Conservation (phyloP, 2,888 invertebrate genomes). For the Neria commutata region DNA sequence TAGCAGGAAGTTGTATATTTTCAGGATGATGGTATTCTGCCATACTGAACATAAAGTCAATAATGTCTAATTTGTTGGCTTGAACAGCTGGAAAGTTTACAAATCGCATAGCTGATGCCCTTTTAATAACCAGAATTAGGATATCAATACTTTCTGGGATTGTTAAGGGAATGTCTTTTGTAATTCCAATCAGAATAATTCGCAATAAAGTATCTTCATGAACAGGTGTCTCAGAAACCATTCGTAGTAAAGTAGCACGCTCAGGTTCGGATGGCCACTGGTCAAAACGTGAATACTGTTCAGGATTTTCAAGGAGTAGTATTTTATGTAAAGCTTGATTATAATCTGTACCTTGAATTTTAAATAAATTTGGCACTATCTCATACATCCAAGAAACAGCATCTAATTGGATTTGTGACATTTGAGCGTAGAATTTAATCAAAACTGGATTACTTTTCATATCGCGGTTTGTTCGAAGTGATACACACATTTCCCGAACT, state of each 20-base stretch:
- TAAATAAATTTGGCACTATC: slow-evolving; percentile 75
- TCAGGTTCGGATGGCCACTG: slow-evolving; percentile 95
- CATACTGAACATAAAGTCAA: slow-evolving; percentile 88
- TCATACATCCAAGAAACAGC: slow-evolving; percentile 89
- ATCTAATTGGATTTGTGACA: slow-evolving; percentile 79
- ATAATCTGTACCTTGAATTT: slow-evolving; percentile 74
- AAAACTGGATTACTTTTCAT: slow-evolving; percentile 53
- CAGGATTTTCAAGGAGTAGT: slow-evolving; percentile 77
- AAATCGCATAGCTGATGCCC: slow-evolving; percentile 79
- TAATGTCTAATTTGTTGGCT: slow-evolving; percentile 81
- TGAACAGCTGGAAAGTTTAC: slow-evolving; percentile 75
- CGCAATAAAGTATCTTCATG: slow-evolving; percentile 83
- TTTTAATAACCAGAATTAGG: slow-evolving; percentile 80
- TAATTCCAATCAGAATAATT: slow-evolving; percentile 78
- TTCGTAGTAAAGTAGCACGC: slow-evolving; percentile 75
- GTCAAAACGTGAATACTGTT: slow-evolving; percentile 81
- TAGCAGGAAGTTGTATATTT: slow-evolving; percentile 84
- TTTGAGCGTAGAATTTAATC: slow-evolving; percentile 57
- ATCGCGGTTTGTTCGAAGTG: slow-evolving; percentile 64
- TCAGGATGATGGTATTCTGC: slow-evolving; percentile 93
- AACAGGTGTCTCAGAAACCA: slow-evolving; percentile 88
- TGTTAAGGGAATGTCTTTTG: slow-evolving; percentile 78
- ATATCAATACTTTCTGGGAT: slow-evolving; percentile 86
- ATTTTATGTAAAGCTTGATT: slow-evolving; percentile 80
- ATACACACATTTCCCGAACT: slow-evolving; percentile 71